A percentile compares a stretch with the other conserved stretches of the same genome.
phyloP scores from a whole-genome alignment of 2,113 vertebrate species.

The Scomber scombrus region DNA sequence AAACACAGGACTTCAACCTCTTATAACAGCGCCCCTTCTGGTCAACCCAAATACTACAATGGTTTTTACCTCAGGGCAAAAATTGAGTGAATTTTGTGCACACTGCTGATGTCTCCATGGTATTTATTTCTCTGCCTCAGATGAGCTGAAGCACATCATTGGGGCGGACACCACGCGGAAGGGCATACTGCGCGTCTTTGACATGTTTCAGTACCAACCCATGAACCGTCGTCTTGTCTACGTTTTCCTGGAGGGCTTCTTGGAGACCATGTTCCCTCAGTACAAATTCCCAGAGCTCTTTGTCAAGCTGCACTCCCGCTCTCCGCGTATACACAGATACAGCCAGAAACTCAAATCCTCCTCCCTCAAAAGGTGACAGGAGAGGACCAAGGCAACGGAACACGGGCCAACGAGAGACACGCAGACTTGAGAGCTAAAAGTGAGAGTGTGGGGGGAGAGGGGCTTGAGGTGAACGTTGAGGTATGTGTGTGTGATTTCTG shows the following conservation, averaged over 20 bases:
- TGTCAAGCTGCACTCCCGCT: constrained; percentile 96
- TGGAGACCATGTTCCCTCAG: constrained; percentile 98
- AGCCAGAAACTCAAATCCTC: constrained; percentile 92
- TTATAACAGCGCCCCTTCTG: background rate
- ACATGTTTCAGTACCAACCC: constrained; percentile 99
- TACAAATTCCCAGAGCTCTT: constrained; percentile 98
- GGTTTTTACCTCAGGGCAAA: background rate
- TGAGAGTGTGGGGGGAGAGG: background rate
- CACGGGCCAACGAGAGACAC: constrained; percentile 36
- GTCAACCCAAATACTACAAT: background rate
- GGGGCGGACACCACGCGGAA: constrained; percentile 93
- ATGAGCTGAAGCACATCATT: constrained; percentile 88
- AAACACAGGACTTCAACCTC: too few species aligned
- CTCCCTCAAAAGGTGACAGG: constrained; percentile 98
- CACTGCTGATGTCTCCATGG: background rate
- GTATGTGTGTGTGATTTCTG: constrained; percentile 46
- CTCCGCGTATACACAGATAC: constrained; percentile 92
- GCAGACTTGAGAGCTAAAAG: constrained; percentile 44
- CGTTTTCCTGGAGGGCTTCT: constrained; percentile 97
- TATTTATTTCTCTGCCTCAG: constrained; percentile 52
- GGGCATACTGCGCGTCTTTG: constrained; percentile 97
- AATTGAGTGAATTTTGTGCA: background rate
- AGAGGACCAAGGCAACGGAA: constrained; percentile 49
- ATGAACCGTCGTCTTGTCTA: constrained; percentile 97
- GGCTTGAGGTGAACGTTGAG: constrained; percentile 33